Evolutionary conservation across 2,797 vertebrate genomes (phyloP), one percentile per base, ranked within the genome.

Genomic region (Petrocephalus sullivani): DNA sequence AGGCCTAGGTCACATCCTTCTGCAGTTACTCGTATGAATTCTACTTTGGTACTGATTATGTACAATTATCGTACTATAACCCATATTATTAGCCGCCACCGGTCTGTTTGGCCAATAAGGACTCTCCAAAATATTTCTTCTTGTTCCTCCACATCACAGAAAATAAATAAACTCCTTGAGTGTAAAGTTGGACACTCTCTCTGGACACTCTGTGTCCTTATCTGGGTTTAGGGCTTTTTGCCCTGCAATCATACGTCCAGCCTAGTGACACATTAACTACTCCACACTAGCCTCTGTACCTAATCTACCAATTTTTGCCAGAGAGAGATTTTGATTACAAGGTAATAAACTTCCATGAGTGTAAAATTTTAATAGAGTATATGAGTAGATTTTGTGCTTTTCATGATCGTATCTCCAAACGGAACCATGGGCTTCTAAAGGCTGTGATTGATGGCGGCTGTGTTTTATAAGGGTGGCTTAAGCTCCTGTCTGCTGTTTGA

Each of bases 291-390:
- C 33, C 71, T 23, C 37, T 87, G 75, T 8, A 88, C 21, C 21
- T 49, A 78, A 33, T 84, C 87, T 28, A 23, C 41, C 57, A 58
- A 64, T 51, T 83, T 64, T 88, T 53, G 14, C 37, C 57, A 16
- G 78, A 53, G 87, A 88, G 87, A 84, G 78, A 78, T 83, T 88
- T 64, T 88, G 87, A 88, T 88, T 88, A 60, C 33, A 64, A 75
- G 81, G 78, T 84, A 88, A 88, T 88, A 21, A 71, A 78, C 86
- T 88, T 86, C 81, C 85, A 46, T 53, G 85, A 75, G 60, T 64
- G 56, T 78, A 90, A 75, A 91, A 85, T 92, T 91, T 91, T 92
- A 92, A 92, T 90, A 89, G 89, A 89, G 90, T 90, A 91, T 92
- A 88, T 86, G 85, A 89, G 86, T 92, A 58, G 41, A 87, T 71